Base-by-base conservation (phyloP, 2,113 vertebrate genomes). In the Urocynchramus pylzowi region DNA sequence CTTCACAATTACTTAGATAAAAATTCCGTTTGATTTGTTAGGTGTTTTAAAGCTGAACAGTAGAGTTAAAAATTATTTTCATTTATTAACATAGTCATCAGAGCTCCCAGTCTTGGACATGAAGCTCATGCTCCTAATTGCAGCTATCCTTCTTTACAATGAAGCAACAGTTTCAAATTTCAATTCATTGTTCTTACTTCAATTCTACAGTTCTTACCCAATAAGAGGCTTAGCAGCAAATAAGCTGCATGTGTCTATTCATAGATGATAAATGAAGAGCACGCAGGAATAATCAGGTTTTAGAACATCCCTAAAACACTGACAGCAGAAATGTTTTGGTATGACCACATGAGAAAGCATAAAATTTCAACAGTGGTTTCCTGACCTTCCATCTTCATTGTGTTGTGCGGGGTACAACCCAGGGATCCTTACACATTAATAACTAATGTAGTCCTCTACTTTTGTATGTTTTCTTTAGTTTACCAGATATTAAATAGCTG, bases 11-110 rank as follows among this genome's bases (percentile, higher is more conserved):
- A 69, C 89, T 92, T 92, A 92, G 65, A 79, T 81, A 44, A 82
- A 84, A 93, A 93, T 89, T 94, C 56, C 35, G 15, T 84, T 96
- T 81, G 60, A 88, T 88, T 93, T 81, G 33, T 78, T 70, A 70
- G 37, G 33, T 75, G 24, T 18, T 86, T 92, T 80, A 76, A 74
- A 85, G 39, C 6, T 47, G 59, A 90, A 77, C 24, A 82, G 53
- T 39, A 75, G 50, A 91, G 30, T 76, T 83, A 67, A 91, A 91
- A 90, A 80, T 28, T 44, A 94, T 74, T 68, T 93, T 90, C 10
- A 67, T 84, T 84, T 90, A 89, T 67, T 63, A 52, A 80, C 28
- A 50, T 15, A 76, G 54, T 39, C 53, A 47, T 77, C 59, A 70
- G 68, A 89, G 39, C 33, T 86, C 47, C 30, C 20, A 50, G 16